Conservation (phyloP, 2,888 invertebrate species). For the Rhaphigaster nebulosa region DNA sequence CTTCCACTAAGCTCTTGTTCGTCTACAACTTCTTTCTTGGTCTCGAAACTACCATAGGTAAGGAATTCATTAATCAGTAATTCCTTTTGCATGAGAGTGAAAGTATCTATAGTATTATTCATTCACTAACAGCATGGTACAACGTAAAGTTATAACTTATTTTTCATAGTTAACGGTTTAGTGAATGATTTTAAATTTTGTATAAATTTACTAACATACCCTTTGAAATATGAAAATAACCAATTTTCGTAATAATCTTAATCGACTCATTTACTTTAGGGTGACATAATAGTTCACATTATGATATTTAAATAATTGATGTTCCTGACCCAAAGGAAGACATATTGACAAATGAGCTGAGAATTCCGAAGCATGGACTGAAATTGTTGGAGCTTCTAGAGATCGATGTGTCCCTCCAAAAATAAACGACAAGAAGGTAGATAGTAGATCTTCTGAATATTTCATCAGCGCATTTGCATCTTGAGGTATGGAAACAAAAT, state of each 20-base stretch:
- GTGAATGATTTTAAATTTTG: background rate
- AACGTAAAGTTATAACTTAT: background rate
- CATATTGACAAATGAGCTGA: background rate
- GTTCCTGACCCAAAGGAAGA: background rate
- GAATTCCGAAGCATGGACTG: background rate
- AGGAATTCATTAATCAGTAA: conserved; percentile 48
- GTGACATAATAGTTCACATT: background rate
- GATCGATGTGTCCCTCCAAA: background rate
- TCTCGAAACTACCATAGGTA: conserved; percentile 48
- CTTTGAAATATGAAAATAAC: background rate
- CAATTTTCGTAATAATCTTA: background rate
- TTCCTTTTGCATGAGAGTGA: conserved; percentile 27
- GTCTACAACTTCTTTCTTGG: conserved; percentile 37
- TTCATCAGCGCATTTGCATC: background rate
- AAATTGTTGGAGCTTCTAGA: background rate
- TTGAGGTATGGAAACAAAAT: background rate
- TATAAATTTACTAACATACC: background rate
- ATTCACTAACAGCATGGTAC: background rate
- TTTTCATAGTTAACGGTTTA: background rate
- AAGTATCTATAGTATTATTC: background rate
- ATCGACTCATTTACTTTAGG: background rate
- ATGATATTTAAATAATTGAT: background rate
- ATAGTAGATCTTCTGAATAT: background rate
- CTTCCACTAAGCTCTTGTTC: conserved; percentile 34
- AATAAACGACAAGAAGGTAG: background rate